phyloP scores from a whole-genome alignment of 1,140 invertebrate genomes.

The Bombus balteatus region DNA sequence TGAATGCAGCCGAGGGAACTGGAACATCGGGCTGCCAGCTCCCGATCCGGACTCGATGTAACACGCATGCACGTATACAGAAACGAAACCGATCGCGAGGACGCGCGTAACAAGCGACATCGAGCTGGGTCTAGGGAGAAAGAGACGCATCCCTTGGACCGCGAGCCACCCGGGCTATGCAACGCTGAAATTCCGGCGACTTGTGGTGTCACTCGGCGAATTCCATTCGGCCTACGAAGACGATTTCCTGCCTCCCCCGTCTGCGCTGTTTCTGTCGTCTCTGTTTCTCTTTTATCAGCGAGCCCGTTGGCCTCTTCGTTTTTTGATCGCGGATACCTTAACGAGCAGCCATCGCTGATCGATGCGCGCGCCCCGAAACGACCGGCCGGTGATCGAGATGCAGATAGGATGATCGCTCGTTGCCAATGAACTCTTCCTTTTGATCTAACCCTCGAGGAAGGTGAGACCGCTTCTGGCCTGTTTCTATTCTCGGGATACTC shows the following conservation, averaged over 20 bases:
- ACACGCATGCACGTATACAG: constrained; percentile 35
- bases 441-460: background rate
- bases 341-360: constrained; percentile 31
- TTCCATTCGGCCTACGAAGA: constrained; percentile 61
- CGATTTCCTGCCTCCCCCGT: constrained; percentile 60
- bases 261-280: background rate
- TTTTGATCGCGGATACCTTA: constrained; percentile 26
- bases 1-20: constrained; percentile 61
- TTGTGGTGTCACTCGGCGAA: constrained; percentile 68
- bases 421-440: background rate
- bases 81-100: constrained; percentile 50
- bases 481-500: constrained; percentile 9
- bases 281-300: background rate
- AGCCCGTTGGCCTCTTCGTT: background rate
- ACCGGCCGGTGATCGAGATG: background rate
- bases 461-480: background rate
- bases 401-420: constrained; percentile 7
- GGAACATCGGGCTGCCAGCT: constrained; percentile 45
- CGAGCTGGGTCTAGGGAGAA: constrained; percentile 23
- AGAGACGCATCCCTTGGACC: constrained; percentile 61
- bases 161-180: constrained; percentile 66
- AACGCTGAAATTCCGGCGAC: constrained; percentile 69
- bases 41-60: constrained; percentile 35
- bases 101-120: constrained; percentile 29
- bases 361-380: background rate